A percentile compares a stretch with the other conserved stretches of the same genome.
Conservation (phyloP, 2,113 vertebrate genomes). For the Tamias sibiricus region DNA sequence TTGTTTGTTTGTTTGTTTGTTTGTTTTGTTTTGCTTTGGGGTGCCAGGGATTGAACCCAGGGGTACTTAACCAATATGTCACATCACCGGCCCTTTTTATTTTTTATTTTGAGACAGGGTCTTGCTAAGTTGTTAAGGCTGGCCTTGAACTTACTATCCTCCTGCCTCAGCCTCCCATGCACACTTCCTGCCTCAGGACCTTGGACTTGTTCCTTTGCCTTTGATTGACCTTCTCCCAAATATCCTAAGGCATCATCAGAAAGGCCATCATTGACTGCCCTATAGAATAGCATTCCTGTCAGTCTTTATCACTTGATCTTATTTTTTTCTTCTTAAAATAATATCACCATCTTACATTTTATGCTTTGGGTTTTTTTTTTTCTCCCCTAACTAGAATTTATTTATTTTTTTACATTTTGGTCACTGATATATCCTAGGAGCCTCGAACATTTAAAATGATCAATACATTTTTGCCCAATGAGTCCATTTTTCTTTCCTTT, state of each 20-base stretch:
- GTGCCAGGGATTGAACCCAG: too few species aligned
- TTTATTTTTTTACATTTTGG: background rate
- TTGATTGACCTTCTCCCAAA: background rate
- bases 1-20: too few species aligned
- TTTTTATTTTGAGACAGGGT: too few species aligned
- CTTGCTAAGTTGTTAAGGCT: too few species aligned
- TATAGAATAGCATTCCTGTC: background rate
- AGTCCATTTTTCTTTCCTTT: background rate
- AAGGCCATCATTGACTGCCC: background rate
- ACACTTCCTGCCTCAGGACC: background rate
- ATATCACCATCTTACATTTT: background rate
- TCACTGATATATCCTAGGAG: background rate
- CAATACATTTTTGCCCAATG: background rate
- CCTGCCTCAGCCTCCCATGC: too few species aligned
- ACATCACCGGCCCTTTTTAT: too few species aligned
- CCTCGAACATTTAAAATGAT: background rate
- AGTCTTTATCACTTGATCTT: background rate
- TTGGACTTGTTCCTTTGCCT: background rate
- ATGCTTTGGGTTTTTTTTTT: background rate
- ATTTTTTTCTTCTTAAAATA: background rate
- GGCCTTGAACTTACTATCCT: too few species aligned
- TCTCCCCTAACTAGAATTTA: background rate
- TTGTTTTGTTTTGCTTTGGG: too few species aligned
- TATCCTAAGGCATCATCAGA: background rate
- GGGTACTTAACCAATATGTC: too few species aligned